Evolutionary conservation across 2,113 vertebrate genomes (phyloP).

Genomic region (Centropristis striata): DNA sequence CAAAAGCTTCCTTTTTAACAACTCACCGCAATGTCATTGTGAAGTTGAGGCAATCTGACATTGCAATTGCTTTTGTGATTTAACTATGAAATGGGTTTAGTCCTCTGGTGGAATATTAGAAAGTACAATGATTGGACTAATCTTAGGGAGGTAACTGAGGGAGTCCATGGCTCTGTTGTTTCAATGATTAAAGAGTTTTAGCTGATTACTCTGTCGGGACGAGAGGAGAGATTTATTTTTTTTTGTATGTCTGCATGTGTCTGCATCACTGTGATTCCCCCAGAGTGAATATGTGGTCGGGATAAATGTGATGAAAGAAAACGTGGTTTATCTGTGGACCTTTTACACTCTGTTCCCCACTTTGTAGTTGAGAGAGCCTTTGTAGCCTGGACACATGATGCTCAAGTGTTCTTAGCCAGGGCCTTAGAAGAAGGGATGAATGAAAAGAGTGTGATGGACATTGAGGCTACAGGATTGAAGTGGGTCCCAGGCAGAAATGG

Average conservation of each 20-base stretch:
- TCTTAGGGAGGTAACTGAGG: slow-evolving; percentile 41
- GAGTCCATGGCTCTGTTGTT: slow-evolving; percentile 46
- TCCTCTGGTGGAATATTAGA: slow-evolving; percentile 58
- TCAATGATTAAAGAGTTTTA: slow-evolving; percentile 59
- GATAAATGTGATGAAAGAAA: slow-evolving; percentile 63
- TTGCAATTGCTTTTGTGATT: slow-evolving; percentile 65
- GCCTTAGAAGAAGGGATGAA: slow-evolving; percentile 58
- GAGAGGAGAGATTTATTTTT: slow-evolving; percentile 10
- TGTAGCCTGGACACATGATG: slow-evolving; percentile 64
- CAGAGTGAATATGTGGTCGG: slow-evolving; percentile 1
- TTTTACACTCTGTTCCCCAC: slow-evolving; percentile 51
- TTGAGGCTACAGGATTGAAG: slow-evolving; percentile 50
- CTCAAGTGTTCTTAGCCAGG: slow-evolving; percentile 67
- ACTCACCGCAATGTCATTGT: slow-evolving; percentile 59
- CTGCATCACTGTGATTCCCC: neutral
- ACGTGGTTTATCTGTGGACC: slow-evolving; percentile 50
- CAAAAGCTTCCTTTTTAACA: slow-evolving; percentile 57
- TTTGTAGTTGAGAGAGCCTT: slow-evolving; percentile 72
- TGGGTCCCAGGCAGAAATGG: slow-evolving; percentile 49
- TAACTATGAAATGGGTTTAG: slow-evolving; percentile 60
- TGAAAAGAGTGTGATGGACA: slow-evolving; percentile 46
- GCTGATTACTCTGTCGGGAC: slow-evolving; percentile 43
- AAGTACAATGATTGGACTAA: slow-evolving; percentile 51
- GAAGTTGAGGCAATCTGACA: slow-evolving; percentile 62
- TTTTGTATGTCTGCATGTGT: slow-evolving; percentile 13